phyloP scores from a whole-genome alignment of 1,140 invertebrate species.

The Lepidurus couesii region DNA sequence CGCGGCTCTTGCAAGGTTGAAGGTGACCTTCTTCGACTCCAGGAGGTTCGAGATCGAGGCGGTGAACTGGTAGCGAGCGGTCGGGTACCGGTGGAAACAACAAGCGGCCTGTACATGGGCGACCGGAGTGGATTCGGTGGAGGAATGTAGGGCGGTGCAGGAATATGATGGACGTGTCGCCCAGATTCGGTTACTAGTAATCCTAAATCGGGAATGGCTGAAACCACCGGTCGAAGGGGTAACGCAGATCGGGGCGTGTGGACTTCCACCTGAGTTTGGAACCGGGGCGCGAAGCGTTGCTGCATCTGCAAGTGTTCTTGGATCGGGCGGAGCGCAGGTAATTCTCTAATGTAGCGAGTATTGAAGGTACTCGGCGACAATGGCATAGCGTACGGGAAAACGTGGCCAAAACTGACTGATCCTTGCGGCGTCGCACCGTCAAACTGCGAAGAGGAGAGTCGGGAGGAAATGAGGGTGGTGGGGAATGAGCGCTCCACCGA shows the following conservation, averaged over 20 bases:
- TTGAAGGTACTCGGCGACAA: conserved; percentile 42
- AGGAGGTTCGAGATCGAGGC: conserved; percentile 33
- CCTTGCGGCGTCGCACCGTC: conserved; percentile 47
- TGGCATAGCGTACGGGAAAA: conserved; percentile 25
- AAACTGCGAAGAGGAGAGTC: conserved; percentile 52
- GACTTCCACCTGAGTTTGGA: conserved; percentile 41
- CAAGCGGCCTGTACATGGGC: conserved; percentile 22
- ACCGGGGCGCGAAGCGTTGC: conserved; percentile 35
- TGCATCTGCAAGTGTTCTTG: conserved; percentile 56
- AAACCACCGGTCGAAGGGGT: conserved; percentile 25
- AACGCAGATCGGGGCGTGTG: conserved; percentile 39
- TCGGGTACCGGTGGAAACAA: conserved; percentile 38
- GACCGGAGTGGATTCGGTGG: conserved; percentile 29
- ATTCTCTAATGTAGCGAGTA: conserved; percentile 63
- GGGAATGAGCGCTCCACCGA: conserved; percentile 71
- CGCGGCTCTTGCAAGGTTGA: conserved; percentile 53
- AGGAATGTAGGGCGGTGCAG: conserved; percentile 30
- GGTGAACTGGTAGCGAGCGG: conserved; percentile 45
- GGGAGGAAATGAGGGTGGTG: conserved; percentile 45
- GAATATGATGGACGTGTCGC: conserved; percentile 39
- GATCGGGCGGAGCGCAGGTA: conserved; percentile 64
- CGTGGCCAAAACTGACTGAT: conserved; percentile 9
- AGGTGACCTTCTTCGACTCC: conserved; percentile 30
- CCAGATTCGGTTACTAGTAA: conserved; percentile 37
- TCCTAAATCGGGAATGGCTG: conserved; percentile 23